A percentile compares a stretch with the other conserved stretches of the same genome.
These are phyloP conservation scores for Eurystomus glaucurus DNA, from an alignment of 2,797 vertebrate genomes.

Conservation along the genomic window DNA sequence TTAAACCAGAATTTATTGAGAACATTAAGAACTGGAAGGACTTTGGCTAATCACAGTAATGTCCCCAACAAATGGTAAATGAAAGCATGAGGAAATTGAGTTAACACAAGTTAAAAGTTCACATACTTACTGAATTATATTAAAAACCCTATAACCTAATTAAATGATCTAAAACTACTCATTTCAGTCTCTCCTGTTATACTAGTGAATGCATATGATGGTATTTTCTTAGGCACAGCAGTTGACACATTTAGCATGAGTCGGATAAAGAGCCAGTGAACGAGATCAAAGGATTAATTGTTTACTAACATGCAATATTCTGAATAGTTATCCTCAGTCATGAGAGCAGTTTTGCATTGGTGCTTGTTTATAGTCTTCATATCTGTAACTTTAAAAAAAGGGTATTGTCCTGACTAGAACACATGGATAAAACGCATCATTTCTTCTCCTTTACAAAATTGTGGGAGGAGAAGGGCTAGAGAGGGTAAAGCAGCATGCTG, in stretches of 20 bases:
- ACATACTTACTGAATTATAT: constrained; percentile 86
- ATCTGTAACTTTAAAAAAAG: constrained; percentile 49
- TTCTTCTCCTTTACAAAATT: not conserved
- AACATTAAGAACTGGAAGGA: constrained; percentile 86
- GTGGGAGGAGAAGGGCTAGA: not conserved
- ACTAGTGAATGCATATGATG: constrained; percentile 68
- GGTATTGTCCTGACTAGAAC: not conserved
- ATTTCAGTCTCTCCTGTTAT: constrained; percentile 78
- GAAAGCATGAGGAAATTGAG: constrained; percentile 89
- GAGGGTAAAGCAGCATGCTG: not conserved
- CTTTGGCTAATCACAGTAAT: constrained; percentile 87
- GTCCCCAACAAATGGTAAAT: constrained; percentile 89
- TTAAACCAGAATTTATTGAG: constrained; percentile 88
- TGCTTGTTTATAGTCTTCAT: constrained; percentile 13
- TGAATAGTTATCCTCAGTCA: constrained; percentile 24
- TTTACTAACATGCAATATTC: constrained; percentile 51
- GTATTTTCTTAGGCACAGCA: constrained; percentile 70
- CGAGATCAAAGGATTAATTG: constrained; percentile 47
- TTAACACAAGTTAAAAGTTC: constrained; percentile 89
- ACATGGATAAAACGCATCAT: not conserved
- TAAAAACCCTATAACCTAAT: constrained; percentile 85
- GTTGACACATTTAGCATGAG: constrained; percentile 66
- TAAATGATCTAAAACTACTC: constrained; percentile 85
- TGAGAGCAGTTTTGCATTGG: constrained; percentile 29
- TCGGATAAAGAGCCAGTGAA: constrained; percentile 60